These are phyloP conservation scores for Glaucomys volans DNA, from an alignment of 2,113 vertebrate species.

Conservation along the genomic window DNA sequence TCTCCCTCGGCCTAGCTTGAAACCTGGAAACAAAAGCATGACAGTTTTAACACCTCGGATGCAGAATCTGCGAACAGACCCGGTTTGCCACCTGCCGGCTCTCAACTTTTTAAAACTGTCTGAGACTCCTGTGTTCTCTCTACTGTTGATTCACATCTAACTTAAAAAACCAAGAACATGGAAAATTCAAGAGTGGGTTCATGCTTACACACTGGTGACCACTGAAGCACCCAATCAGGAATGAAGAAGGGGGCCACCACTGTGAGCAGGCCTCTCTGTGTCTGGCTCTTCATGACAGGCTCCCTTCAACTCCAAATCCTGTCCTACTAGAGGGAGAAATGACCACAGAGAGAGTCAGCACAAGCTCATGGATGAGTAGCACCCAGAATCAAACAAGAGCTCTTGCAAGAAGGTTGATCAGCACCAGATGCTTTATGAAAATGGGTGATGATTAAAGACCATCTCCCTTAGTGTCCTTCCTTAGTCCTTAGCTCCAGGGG, in stretches of 20 bases:
- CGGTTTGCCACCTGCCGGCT: not conserved
- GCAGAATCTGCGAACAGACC: not conserved
- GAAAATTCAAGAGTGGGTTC: not conserved
- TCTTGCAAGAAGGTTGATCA: not conserved
- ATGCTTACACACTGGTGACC: not conserved
- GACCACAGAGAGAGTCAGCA: not conserved
- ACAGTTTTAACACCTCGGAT: conserved; percentile 28
- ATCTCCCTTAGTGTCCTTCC: not conserved
- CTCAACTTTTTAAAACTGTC: not conserved
- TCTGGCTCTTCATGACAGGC: not conserved
- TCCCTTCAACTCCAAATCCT: not conserved
- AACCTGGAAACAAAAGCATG: conserved; percentile 15
- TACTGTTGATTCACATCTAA: conserved; percentile 38
- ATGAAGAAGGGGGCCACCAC: fast-evolving
- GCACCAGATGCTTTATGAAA: not conserved
- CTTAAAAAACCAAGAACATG: not conserved
- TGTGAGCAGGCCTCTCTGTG: not conserved
- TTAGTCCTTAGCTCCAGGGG: not conserved
- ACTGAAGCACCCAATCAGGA: not conserved
- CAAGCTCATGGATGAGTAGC: not conserved
- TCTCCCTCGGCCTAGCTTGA: not conserved
- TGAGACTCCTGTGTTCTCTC: not conserved
- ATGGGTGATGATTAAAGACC: fast-evolving
- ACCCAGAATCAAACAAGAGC: not conserved
- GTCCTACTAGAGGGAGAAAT: not conserved